phyloP scores from a whole-genome alignment of 2,113 vertebrate genomes.

The Prietella phreatophila region DNA sequence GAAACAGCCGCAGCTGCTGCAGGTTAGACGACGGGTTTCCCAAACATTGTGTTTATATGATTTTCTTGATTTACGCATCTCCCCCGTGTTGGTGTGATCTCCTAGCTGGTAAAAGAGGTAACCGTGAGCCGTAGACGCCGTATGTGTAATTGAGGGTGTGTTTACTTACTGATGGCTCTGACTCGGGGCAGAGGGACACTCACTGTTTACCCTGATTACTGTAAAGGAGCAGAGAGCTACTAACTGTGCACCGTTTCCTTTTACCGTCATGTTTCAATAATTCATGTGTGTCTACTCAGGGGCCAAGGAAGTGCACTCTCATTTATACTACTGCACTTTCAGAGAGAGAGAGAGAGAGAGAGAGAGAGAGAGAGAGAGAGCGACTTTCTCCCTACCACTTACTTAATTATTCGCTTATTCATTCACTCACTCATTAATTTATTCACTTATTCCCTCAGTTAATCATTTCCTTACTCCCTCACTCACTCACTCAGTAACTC shows the following conservation, averaged over 20 bases:
- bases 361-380: too few species aligned
- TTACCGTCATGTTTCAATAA: not conserved
- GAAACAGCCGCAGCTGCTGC: conserved; percentile 79
- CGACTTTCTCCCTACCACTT: not conserved
- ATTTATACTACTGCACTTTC: not conserved
- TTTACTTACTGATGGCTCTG: conserved; percentile 29
- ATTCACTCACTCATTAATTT: too few species aligned
- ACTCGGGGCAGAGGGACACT: not conserved
- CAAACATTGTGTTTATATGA: not conserved
- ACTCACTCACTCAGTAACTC: not conserved
- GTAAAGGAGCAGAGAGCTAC: conserved; percentile 44
- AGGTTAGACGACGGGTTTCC: conserved; percentile 72
- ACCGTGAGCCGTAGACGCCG: not conserved
- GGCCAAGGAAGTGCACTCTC: not conserved
- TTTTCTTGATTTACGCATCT: not conserved
- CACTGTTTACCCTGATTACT: conserved; percentile 21
- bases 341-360: not conserved
- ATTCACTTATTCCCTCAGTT: not conserved
- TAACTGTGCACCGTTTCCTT: conserved; percentile 50
- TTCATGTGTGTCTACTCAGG: not conserved
- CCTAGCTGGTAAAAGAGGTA: not conserved
- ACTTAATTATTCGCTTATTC: too few species aligned
- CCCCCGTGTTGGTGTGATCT: not conserved
- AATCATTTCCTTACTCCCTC: not conserved
- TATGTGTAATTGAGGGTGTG: not conserved